Evolutionary conservation across 2,113 vertebrate species (phyloP).

Genomic region (Cromileptes altivelis): DNA sequence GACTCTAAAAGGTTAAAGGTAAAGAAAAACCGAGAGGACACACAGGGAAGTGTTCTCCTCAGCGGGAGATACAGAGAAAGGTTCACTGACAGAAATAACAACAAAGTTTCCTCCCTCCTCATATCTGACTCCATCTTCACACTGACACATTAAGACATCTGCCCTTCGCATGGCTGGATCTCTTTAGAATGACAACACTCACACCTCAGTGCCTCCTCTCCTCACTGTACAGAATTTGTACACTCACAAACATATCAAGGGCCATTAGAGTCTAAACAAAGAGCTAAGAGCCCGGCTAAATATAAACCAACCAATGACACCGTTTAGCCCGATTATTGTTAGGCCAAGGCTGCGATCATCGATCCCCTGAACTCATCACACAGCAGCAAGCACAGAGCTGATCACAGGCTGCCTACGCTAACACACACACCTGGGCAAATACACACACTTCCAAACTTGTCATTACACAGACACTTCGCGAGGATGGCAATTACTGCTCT

Average conservation of each 20-base stretch:
- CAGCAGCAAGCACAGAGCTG: not conserved
- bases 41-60: not conserved
- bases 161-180: not conserved
- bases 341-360: not conserved
- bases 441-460: not conserved
- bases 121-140: not conserved
- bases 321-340: not conserved
- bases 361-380: slow-evolving; percentile 28
- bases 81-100: not conserved
- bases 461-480: not conserved
- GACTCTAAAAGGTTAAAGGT: no score
- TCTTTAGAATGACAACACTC: not conserved
- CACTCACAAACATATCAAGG: not conserved
- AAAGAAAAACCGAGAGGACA: no score
- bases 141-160: not conserved
- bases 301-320: slow-evolving; percentile 2
- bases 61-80: not conserved
- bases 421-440: not conserved
- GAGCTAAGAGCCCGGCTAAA: not conserved
- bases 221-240: not conserved
- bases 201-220: not conserved
- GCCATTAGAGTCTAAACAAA: slow-evolving; percentile 12
- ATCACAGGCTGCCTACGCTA: not conserved
- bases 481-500: slow-evolving; percentile 10
- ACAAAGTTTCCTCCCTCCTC: not conserved